These are phyloP conservation scores for Betta splendens DNA, from an alignment of 2,797 vertebrate genomes.

Conservation along the genomic window DNA sequence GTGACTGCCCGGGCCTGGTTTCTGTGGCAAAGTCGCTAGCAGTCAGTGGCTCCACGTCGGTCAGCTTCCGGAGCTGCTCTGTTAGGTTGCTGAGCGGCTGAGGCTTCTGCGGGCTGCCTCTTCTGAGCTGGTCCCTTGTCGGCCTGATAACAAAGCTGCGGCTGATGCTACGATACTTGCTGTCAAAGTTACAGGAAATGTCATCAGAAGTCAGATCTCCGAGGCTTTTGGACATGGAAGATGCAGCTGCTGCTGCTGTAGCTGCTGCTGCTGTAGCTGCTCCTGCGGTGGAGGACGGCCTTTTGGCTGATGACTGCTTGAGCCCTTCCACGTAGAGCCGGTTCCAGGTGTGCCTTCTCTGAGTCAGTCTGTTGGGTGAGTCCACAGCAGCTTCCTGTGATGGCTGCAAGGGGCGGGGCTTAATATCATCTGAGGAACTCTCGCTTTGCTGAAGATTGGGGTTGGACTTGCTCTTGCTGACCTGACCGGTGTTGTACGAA, in stretches of 20 bases:
- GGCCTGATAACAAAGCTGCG: conserved; percentile 83
- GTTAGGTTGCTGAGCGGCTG: conserved; percentile 75
- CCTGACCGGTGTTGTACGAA: conserved; percentile 60
- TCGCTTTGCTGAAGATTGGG: conserved; percentile 84
- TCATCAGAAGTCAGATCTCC: conserved; percentile 95
- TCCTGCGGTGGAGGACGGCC: conserved; percentile 37
- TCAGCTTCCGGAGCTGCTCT: conserved; percentile 88
- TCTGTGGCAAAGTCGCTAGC: conserved; percentile 69
- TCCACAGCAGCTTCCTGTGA: conserved; percentile 49
- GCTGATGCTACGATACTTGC: conserved; percentile 90
- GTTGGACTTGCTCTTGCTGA: conserved; percentile 92
- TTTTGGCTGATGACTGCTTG: conserved; percentile 76
- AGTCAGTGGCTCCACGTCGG: conserved; percentile 80
- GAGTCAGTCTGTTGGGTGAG: conserved; percentile 63
- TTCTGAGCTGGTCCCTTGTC: conserved; percentile 61
- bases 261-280: conserved; percentile 32
- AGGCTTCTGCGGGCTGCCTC: conserved; percentile 23
- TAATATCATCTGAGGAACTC: conserved; percentile 64
- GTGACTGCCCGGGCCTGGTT: conserved; percentile 9
- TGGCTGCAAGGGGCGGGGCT: conserved; percentile 73
- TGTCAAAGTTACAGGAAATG: conserved; percentile 86
- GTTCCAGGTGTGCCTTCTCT: conserved; percentile 88
- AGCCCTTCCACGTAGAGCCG: conserved; percentile 88
- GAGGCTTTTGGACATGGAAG: conserved; percentile 92
- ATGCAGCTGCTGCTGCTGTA: conserved; percentile 34